Conservation (phyloP, 2,888 invertebrate species). For the Agrotis exclamationis region DNA sequence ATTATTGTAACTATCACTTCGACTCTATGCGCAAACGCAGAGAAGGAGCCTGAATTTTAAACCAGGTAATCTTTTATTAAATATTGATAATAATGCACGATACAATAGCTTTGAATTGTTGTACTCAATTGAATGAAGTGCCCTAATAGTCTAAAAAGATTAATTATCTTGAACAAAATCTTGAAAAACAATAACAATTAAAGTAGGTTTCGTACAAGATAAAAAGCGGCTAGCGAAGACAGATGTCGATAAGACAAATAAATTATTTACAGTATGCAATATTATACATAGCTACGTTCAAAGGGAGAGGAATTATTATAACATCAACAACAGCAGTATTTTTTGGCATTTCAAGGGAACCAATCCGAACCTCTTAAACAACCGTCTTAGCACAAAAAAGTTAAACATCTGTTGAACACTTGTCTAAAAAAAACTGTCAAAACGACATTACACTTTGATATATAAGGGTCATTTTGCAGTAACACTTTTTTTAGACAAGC, state of each 20-base stretch:
- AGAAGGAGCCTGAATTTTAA: neutral
- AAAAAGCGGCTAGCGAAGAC: slow-evolving; percentile 1
- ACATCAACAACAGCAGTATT: slow-evolving; percentile 34
- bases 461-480: too few relatives aligned
- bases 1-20: neutral
- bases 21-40: neutral
- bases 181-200: neutral
- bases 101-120: neutral
- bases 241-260: slow-evolving; percentile 5
- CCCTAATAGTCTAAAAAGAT: slow-evolving; percentile 11
- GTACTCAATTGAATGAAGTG: neutral
- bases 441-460: too few relatives aligned
- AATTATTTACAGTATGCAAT: slow-evolving; percentile 13
- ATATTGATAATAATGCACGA: neutral
- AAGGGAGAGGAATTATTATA: slow-evolving; percentile 22
- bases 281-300: slow-evolving; percentile 7
- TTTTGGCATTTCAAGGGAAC: slow-evolving; percentile 51
- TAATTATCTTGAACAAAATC: neutral
- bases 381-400: neutral
- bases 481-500: too few relatives aligned
- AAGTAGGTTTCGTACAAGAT: slow-evolving; percentile 17
- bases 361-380: slow-evolving; percentile 8
- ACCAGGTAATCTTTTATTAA: neutral
- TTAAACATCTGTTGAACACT: too few relatives aligned
- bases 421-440: too few relatives aligned